phyloP scores from a whole-genome alignment of 2,797 vertebrate genomes.

The Semotilus atromaculatus region DNA sequence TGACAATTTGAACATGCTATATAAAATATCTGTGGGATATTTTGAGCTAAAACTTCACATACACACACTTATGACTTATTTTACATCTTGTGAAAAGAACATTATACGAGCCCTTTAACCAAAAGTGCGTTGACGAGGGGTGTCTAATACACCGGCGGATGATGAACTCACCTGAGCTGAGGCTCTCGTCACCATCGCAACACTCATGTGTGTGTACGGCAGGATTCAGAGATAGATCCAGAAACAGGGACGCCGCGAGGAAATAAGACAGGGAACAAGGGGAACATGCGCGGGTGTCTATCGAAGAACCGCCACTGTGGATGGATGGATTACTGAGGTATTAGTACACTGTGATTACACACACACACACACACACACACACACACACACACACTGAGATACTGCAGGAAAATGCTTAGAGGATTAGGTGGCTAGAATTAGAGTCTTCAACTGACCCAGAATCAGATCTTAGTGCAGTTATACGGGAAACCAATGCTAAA shows the following conservation, averaged over 20 bases:
- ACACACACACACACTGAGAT: conserved; percentile 46
- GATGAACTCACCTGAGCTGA: conserved; percentile 74
- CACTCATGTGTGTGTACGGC: conserved; percentile 66
- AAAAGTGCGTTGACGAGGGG: too few relatives aligned
- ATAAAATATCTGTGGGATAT: too few relatives aligned
- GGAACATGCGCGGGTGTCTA: not conserved
- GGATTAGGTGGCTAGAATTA: conserved; percentile 78
- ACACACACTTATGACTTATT: too few relatives aligned
- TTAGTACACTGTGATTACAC: conserved; percentile 67
- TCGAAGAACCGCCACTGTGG: conserved; percentile 57
- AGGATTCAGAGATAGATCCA: conserved; percentile 8
- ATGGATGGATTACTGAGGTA: conserved; percentile 79
- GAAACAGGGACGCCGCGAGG: not conserved
- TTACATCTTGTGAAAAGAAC: too few relatives aligned
- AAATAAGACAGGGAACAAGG: conserved; percentile 17
- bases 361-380: conserved; percentile 29
- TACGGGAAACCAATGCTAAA: not conserved
- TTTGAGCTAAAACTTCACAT: too few relatives aligned
- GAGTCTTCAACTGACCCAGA: conserved; percentile 76
- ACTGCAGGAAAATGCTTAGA: conserved; percentile 64
- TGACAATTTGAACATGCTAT: too few relatives aligned
- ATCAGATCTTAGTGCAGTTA: conserved; percentile 58
- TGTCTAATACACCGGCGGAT: not conserved
- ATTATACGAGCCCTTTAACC: too few relatives aligned
- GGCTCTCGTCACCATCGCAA: conserved; percentile 72